Base-by-base conservation (phyloP, 2,797 vertebrate genomes). In the Melanotaenia trifasciata region DNA sequence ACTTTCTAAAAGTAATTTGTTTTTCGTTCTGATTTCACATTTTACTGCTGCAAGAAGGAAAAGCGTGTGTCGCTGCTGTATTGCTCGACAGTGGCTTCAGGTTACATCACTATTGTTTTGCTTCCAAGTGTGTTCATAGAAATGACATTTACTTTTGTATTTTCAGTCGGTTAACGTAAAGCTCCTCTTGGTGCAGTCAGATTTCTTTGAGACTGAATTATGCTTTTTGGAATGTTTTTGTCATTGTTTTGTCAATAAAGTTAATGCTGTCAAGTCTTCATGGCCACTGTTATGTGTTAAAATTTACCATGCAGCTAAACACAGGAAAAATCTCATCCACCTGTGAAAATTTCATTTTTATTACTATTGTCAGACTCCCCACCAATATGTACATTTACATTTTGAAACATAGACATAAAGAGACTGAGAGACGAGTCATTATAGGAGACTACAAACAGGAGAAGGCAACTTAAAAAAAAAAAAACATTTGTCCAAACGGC, bases 381-480 rank as follows among this genome's bases (percentile, higher is more conserved):
- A 74, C 59, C 28, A 74, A 40, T 79, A 87, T 81, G 60, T 85
- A 84, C 80, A 89, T 78, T 79, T 62, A 75, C 59, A 81, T 45
- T 60, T 62, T 82, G 61, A 2, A 74, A 85, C 70, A 83, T 24
- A 35, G 53, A 56, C 5, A 80, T 18, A 81, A 33, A 33, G 32
- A 40, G 40, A 72, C 38, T 33, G 77, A 86, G 68, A 76, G 38
- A 64, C 16, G 24, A 16, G 3, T 68, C 56, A 67, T 53, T 43
- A 6, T 45, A 18, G 26, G 38, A 45, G 67, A 66, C 56, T 36
- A 60, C 35, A 73, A 61, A 66, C 22, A 4, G n/a, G 10, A 57
- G 35, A 58, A 71, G 60, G 64, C 61, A 75, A 71, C 33, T 53
- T 63, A 65, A 76, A 59, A 54, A 36, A 20, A 8, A 38, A 66